Evolutionary conservation across 2,797 vertebrate genomes (phyloP).

Genomic region (Dryobates pubescens): DNA sequence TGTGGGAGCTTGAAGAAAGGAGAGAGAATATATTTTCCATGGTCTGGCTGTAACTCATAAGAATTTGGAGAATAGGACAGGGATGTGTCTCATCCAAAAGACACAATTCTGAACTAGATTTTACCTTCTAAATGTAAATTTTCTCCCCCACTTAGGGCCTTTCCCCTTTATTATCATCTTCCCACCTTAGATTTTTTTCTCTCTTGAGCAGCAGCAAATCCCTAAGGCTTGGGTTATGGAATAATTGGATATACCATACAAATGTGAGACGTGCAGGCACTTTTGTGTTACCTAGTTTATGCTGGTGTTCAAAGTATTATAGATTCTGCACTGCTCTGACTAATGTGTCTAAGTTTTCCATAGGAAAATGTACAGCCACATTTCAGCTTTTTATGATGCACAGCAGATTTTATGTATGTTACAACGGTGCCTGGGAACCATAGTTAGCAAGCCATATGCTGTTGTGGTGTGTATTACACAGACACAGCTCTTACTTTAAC

Average conservation of each 20-base stretch:
- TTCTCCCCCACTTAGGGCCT: neutral
- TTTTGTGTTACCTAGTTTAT: neutral
- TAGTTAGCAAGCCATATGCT: rapidly evolving
- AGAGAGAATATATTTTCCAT: neutral
- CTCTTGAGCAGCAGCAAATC: neutral
- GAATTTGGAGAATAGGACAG: neutral
- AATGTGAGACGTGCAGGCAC: neutral
- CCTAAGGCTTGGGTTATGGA: neutral
- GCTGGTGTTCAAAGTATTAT: neutral
- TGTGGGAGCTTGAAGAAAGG: neutral
- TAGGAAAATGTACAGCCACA: neutral
- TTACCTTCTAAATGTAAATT: neutral
- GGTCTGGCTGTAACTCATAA: neutral
- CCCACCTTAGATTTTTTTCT: neutral
- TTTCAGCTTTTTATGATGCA: neutral
- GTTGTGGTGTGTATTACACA: neutral
- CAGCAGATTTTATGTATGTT: neutral
- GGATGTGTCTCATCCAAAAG: neutral
- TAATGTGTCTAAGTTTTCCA: neutral
- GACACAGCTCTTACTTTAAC: neutral
- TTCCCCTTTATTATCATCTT: neutral
- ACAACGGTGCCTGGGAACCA: neutral
- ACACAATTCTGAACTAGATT: neutral
- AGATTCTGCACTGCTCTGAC: neutral
- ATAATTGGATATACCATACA: neutral